Conservation (phyloP, 2,113 vertebrate species). For the Corythaeola cristata region DNA sequence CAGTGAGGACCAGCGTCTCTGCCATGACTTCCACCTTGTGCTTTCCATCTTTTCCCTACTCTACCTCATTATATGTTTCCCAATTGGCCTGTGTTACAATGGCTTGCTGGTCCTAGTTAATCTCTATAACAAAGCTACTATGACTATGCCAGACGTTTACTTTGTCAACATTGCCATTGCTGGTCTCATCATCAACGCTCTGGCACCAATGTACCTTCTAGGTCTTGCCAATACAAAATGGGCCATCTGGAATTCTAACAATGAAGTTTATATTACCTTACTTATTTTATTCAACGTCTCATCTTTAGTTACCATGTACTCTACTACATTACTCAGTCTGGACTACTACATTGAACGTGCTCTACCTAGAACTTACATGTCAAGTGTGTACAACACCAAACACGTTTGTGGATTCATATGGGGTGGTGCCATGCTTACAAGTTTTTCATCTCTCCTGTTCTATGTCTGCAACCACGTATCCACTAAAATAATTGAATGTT, state of each 20-base stretch:
- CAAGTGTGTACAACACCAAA: slow-evolving; percentile 95
- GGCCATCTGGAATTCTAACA: slow-evolving; percentile 88
- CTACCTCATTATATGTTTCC: slow-evolving; percentile 93
- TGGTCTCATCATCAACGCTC: slow-evolving; percentile 87
- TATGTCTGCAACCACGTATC: slow-evolving; percentile 95
- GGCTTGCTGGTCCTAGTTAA: slow-evolving; percentile 90
- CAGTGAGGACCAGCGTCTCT: slow-evolving; percentile 82
- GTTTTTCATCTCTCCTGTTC: slow-evolving; percentile 95
- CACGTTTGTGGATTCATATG: slow-evolving; percentile 97
- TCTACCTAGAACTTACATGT: slow-evolving; percentile 94
- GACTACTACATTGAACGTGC: slow-evolving; percentile 97
- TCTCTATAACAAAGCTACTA: slow-evolving; percentile 89
- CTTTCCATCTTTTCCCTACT: slow-evolving; percentile 88
- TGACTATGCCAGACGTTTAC: slow-evolving; percentile 98
- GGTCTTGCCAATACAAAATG: slow-evolving; percentile 86
- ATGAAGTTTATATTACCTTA: slow-evolving; percentile 89
- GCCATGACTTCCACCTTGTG: slow-evolving; percentile 87
- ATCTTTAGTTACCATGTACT: slow-evolving; percentile 93
- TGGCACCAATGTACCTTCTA: slow-evolving; percentile 88
- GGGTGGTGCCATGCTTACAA: slow-evolving; percentile 95
- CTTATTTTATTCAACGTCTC: slow-evolving; percentile 95
- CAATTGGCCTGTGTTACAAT: slow-evolving; percentile 91
- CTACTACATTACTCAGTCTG: slow-evolving; percentile 91
- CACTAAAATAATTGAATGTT: slow-evolving; percentile 89
- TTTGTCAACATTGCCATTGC: slow-evolving; percentile 97